Base-by-base conservation (phyloP, 2,888 invertebrate genomes). In the Drosophila hawaiiensis region DNA sequence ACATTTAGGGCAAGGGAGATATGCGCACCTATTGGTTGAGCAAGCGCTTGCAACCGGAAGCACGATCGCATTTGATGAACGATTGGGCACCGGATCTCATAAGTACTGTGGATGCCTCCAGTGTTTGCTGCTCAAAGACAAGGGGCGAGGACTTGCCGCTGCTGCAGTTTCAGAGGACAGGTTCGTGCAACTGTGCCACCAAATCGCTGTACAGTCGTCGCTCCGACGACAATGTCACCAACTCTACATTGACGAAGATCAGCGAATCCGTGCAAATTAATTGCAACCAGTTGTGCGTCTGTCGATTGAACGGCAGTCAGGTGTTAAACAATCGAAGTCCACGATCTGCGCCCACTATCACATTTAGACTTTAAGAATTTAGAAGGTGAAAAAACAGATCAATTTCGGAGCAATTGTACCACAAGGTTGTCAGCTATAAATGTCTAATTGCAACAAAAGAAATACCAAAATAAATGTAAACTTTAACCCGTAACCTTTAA, bases 1-100 rank as follows among this genome's bases (percentile, higher is more conserved):
- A 4, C 12, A 31, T 37, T 12, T 97, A 99, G 97, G 98, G 98
- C 2, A 98, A 98, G 94, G 98, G 97, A 68, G 95, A 95, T 92
- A 96, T 97, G 96, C 95, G 95, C 91, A 98, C 98, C 4, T 98
- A 97, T 93, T 98, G 98, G 98, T 94, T 98, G 73, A 94, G 95
- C 70, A 96, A 97, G 4, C 97, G 97, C 22, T 22, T 80, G 33
- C 73, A 84, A 14, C 22, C 83, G 0, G 88, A 88, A 19, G 58
- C 66, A 0, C 61, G 70, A 39, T 39, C 66, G 19, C 16, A 64
- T 9, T 39, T 67, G 43, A 64, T 75, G 7, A 85, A 78, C 33
- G 89, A 92, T 50, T 84, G 86, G 55, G 79, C 92, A 0, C 93
- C 93, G 3, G 93, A 93, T 80, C 82, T 93, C 0, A 92, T 93